Evolutionary conservation across 2,797 vertebrate species (phyloP), one percentile per base, ranked within the genome.

Genomic region (Argyrosomus regius): DNA sequence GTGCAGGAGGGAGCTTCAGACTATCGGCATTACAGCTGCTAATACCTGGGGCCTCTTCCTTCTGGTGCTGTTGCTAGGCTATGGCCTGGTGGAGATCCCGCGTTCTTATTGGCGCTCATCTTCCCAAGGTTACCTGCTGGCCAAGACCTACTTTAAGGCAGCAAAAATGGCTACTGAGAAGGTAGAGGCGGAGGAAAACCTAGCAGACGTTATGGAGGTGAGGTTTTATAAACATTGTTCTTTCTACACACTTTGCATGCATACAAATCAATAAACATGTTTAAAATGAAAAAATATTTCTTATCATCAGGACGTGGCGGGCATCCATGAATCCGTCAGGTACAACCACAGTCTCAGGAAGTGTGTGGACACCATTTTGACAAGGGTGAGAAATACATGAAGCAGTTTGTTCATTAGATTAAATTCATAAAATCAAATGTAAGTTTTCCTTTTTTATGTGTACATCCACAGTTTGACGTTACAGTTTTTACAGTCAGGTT

Each of bases 11-110:
- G 95, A 97, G 12, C 95, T 99, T 59, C 96, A 97, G 87, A 98
- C 97, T 7, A 97, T 98, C 43, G 95, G 97, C 45, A 99, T 98
- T 79, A 97, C 97, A 2, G 97, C 98, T 39, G 97, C 97, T 69
- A 98, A 98, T 84, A 98, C 97, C 0, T 99, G 98, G 98, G 98
- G 98, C 48, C 95, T 99, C 0, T 98, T 99, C 87, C 96, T 98
- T 61, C 94, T 99, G n/a, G 97, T 99, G 68, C 87, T 99, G 81
- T 88, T 99, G 89, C 88, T 99, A 84, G 97, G 98, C 43, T 98
- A 98, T 4, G 98, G 98, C 22, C 93, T 99, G 89, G 97, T 99
- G 58, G 98, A 99, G 91, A 98, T 99, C 81, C 98, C 98, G 0
- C 96, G 97, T 22, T 98, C 96, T 22, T 96, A 96, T 87, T 98